Conservation (phyloP, 2,888 invertebrate genomes). For the Muscina levida region DNA sequence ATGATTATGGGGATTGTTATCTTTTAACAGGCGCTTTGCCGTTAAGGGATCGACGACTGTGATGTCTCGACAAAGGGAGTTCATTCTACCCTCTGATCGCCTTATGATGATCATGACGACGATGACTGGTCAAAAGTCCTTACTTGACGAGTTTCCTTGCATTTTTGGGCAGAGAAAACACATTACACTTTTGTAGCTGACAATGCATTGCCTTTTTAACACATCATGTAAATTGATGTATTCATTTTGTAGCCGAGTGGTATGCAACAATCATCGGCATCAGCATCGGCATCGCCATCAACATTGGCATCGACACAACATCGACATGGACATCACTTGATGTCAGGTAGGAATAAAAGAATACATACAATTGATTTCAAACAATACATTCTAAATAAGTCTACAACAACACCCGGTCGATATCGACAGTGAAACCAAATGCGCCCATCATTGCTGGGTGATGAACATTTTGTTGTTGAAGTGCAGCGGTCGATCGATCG, state of each 20-base stretch:
- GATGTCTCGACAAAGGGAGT: too few relatives aligned
- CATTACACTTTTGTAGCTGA: slow-evolving; percentile 57
- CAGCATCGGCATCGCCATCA: slow-evolving; percentile 23
- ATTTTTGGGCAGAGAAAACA: slow-evolving; percentile 17
- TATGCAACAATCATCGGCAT: slow-evolving; percentile 47
- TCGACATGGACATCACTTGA: slow-evolving; percentile 23
- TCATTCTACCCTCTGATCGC: background rate
- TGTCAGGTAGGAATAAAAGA: slow-evolving; percentile 32
- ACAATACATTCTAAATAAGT: slow-evolving; percentile 52
- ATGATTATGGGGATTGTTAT: too few relatives aligned
- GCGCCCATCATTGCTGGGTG: background rate
- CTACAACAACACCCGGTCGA: slow-evolving; percentile 32
- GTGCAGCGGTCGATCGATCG: slow-evolving; percentile 49
- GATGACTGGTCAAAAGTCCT: slow-evolving; percentile 54
- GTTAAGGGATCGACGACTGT: too few relatives aligned
- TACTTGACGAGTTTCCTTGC: background rate
- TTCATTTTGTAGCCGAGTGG: slow-evolving; percentile 59
- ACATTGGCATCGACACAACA: background rate
- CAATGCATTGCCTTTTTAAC: slow-evolving; percentile 66
- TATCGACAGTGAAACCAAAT: slow-evolving; percentile 47
- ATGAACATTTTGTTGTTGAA: slow-evolving; percentile 37
- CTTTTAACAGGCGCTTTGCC: too few relatives aligned
- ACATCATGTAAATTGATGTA: slow-evolving; percentile 66
- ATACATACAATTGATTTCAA: background rate
- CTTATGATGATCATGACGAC: slow-evolving; percentile 52